Conservation (phyloP, 1,140 invertebrate genomes). For the Chrysoperla carnea region DNA sequence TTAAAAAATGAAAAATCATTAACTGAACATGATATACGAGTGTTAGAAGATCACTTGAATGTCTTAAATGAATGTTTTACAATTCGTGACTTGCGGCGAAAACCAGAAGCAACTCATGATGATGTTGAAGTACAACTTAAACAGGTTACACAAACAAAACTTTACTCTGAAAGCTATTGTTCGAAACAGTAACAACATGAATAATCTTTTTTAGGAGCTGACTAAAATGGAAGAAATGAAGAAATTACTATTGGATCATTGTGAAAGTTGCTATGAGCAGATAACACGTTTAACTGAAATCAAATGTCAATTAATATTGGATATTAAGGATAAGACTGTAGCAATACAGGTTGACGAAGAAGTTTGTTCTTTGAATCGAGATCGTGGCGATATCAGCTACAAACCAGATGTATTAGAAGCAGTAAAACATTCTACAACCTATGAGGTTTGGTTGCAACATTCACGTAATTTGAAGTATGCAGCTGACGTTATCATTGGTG, state of each 20-base stretch:
- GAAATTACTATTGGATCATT: conserved; percentile 46
- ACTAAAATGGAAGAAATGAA: conserved; percentile 56
- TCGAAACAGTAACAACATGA: no score
- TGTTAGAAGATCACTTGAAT: neutral
- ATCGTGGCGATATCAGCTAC: no score
- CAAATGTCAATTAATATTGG: conserved; percentile 50
- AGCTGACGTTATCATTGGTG: no score
- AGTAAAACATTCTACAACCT: no score
- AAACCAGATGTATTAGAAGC: no score
- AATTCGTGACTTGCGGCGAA: neutral
- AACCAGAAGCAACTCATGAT: neutral
- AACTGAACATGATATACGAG: neutral
- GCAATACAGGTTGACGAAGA: conserved; percentile 59
- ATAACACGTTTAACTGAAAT: conserved; percentile 63
- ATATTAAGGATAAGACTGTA: conserved; percentile 63
- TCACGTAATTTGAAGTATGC: no score
- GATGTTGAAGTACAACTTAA: neutral
- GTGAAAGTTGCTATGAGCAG: conserved; percentile 68
- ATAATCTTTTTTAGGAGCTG: conserved; percentile 51
- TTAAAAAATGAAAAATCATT: neutral
- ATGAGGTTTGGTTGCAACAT: no score
- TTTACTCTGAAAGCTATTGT: no score
- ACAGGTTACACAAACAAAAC: neutral
- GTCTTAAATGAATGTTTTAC: neutral
- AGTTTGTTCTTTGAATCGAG: neutral